A percentile compares a stretch with the other conserved stretches of the same genome.
Conservation (phyloP, 2,888 invertebrate genomes). For the Aproaerema taeniolella region DNA sequence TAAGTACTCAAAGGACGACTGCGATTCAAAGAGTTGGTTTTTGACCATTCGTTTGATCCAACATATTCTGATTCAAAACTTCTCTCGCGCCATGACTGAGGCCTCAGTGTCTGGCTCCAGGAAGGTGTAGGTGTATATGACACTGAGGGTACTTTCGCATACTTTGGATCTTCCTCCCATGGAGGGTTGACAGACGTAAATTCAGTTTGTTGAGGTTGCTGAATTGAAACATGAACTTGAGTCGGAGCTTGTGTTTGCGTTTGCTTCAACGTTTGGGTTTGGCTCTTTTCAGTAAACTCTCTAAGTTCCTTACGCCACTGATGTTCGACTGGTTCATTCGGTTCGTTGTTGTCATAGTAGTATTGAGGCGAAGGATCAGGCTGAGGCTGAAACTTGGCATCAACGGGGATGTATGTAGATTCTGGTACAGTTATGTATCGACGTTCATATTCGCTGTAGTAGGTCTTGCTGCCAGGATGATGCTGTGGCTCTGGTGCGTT, state of each 20-base stretch:
- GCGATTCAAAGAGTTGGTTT: slow-evolving; percentile 59
- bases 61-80: slow-evolving; percentile 65
- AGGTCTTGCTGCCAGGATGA: slow-evolving; percentile 61
- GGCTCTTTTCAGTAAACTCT: slow-evolving; percentile 65
- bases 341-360: slow-evolving; percentile 65
- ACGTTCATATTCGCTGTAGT: slow-evolving; percentile 70
- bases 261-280: slow-evolving; percentile 30
- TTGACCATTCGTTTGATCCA: slow-evolving; percentile 60
- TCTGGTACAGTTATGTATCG: slow-evolving; percentile 69
- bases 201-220: slow-evolving; percentile 37
- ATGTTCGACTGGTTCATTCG: slow-evolving; percentile 54
- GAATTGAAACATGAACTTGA: slow-evolving; percentile 15
- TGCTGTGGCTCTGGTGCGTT: slow-evolving; percentile 39
- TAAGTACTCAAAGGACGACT: slow-evolving; percentile 61
- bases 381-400: slow-evolving; percentile 60
- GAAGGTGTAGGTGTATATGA: slow-evolving; percentile 55
- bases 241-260: neutral
- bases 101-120: slow-evolving; percentile 69
- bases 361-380: slow-evolving; percentile 67
- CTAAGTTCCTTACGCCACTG: slow-evolving; percentile 70
- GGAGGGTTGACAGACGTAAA: slow-evolving; percentile 51
- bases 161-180: slow-evolving; percentile 59
- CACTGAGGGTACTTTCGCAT: slow-evolving; percentile 40
- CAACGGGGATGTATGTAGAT: slow-evolving; percentile 60
- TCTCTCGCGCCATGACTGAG: slow-evolving; percentile 63